Conservation (phyloP, 2,113 vertebrate genomes). For the Callorhinus ursinus region DNA sequence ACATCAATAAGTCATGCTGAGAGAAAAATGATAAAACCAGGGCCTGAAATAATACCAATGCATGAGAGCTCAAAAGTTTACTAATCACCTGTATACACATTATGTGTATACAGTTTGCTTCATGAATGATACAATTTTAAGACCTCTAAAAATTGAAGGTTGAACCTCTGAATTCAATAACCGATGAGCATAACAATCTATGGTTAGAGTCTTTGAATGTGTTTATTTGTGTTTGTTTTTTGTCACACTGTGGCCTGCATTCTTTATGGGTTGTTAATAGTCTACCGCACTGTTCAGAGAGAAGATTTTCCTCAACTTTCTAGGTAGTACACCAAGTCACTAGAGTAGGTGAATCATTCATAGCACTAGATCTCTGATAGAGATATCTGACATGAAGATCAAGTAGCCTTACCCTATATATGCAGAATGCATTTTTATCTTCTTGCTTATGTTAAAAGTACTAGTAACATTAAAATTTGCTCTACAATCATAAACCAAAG, state of each 20-base stretch:
- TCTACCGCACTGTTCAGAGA: neutral
- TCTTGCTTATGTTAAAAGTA: neutral
- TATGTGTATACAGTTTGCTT: neutral
- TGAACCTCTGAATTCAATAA: neutral
- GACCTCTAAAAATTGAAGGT: neutral
- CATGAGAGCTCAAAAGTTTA: neutral
- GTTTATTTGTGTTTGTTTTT: neutral
- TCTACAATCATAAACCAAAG: neutral
- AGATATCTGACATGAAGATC: neutral
- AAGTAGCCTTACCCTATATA: neutral
- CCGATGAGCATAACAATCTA: neutral
- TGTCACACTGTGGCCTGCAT: neutral
- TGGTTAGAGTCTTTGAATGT: neutral
- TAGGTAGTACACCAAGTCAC: neutral
- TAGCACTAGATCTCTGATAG: neutral
- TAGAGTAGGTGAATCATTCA: neutral
- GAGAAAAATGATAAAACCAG: neutral
- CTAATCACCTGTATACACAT: neutral
- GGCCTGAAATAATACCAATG: neutral
- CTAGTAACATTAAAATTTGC: neutral
- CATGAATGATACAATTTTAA: neutral
- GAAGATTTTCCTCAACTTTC: neutral
- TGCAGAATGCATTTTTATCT: neutral
- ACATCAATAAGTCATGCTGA: neutral
- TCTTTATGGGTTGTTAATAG: neutral